Evolutionary conservation across 2,113 vertebrate genomes (phyloP).

Genomic region (Vimba vimba): DNA sequence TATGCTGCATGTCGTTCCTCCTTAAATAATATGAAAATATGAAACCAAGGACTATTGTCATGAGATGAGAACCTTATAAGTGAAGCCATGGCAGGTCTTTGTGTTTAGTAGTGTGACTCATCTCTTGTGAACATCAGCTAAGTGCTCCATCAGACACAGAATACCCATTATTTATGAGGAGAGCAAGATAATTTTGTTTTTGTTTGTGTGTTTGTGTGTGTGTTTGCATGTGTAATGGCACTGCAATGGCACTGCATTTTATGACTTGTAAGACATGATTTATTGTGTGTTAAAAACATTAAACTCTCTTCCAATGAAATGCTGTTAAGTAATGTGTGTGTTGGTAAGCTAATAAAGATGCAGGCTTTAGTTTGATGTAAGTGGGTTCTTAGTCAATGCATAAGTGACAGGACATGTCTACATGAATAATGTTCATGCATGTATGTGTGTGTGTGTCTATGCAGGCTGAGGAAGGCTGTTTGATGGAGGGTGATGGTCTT

Average conservation of each 20-base stretch:
- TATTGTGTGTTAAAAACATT: slow-evolving; percentile 70
- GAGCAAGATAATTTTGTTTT: neutral
- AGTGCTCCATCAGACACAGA: slow-evolving; percentile 5
- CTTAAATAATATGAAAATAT: neutral
- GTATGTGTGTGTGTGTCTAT: slow-evolving; percentile 61
- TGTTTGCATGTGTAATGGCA: neutral
- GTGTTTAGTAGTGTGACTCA: neutral
- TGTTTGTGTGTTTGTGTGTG: no score
- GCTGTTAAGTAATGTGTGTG: neutral
- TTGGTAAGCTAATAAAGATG: neutral
- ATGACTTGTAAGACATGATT: slow-evolving; percentile 69
- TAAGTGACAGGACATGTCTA: neutral
- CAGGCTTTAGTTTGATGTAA: neutral
- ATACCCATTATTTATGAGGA: neutral
- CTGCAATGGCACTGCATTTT: slow-evolving; percentile 63
- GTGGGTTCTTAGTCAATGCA: neutral
- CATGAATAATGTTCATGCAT: slow-evolving; percentile 61
- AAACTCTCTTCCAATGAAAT: slow-evolving; percentile 59
- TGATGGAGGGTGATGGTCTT: slow-evolving; percentile 99
- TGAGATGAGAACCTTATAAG: neutral
- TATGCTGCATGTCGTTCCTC: neutral
- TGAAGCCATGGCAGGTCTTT: neutral
- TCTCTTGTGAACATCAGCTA: neutral
- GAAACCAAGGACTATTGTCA: neutral
- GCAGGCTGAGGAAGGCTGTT: slow-evolving; percentile 90